These are phyloP conservation scores for Halictus quadricinctus DNA, from an alignment of 2,888 invertebrate species.

Conservation along the genomic window DNA sequence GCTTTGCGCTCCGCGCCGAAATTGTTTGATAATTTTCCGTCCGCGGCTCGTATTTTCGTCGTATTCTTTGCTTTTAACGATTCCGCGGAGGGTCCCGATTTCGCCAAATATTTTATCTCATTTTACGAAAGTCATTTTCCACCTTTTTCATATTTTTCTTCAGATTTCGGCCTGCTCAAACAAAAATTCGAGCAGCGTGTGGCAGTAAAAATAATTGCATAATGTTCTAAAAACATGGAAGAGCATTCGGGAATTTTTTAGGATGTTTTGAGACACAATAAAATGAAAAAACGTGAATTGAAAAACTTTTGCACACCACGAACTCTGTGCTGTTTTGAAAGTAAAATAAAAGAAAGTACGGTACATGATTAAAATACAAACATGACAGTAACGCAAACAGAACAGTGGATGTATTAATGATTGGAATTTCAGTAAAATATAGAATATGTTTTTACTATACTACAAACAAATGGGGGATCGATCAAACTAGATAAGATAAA, in stretches of 20 bases:
- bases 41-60: neutral
- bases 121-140: neutral
- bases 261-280: neutral
- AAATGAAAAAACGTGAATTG: neutral
- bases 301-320: neutral
- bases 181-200: neutral
- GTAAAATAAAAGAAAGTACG: neutral
- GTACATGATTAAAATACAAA: neutral
- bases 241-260: neutral
- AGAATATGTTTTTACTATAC: neutral
- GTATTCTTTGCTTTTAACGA: neutral
- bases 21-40: slow-evolving; percentile 1
- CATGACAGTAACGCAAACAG: too few relatives aligned
- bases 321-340: neutral
- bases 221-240: neutral
- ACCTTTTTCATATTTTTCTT: neutral
- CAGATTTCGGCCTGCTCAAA: neutral
- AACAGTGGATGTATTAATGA: neutral
- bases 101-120: neutral
- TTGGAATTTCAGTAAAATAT: neutral
- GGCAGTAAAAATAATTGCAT: neutral
- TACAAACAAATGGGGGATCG: neutral
- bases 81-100: neutral
- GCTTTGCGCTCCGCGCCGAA: slow-evolving; percentile 14
- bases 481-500: too few relatives aligned